These are phyloP conservation scores for Passerina amoena DNA, from an alignment of 2,113 vertebrate species.

Conservation along the genomic window DNA sequence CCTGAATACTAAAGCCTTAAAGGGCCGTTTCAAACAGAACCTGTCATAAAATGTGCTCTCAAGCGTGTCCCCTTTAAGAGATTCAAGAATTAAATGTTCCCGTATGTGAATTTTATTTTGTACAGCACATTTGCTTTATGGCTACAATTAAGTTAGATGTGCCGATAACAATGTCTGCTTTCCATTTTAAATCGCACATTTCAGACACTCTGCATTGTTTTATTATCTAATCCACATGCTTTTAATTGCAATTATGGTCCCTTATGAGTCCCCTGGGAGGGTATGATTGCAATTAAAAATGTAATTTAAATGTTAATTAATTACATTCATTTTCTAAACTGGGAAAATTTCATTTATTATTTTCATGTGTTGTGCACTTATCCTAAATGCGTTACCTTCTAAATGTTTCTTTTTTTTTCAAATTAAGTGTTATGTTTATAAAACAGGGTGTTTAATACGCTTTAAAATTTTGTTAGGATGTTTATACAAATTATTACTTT, in stretches of 20 bases:
- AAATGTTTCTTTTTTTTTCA: constrained; percentile 74
- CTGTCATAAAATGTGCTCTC: constrained; percentile 86
- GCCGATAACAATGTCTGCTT: constrained; percentile 84
- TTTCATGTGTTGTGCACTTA: constrained; percentile 86
- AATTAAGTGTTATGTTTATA: constrained; percentile 87
- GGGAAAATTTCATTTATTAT: constrained; percentile 88
- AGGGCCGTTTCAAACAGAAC: constrained; percentile 82
- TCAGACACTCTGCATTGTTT: constrained; percentile 89
- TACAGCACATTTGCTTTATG: constrained; percentile 89
- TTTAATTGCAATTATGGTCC: constrained; percentile 97
- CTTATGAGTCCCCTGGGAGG: constrained; percentile 89
- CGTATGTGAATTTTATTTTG: constrained; percentile 89
- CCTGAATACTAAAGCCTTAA: constrained; percentile 81
- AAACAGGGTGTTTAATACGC: constrained; percentile 85
- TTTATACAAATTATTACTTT: constrained; percentile 84
- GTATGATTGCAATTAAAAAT: constrained; percentile 99
- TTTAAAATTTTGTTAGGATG: constrained; percentile 82
- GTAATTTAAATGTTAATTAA: constrained; percentile 99
- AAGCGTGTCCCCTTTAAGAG: constrained; percentile 88
- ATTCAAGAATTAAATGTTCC: constrained; percentile 87
- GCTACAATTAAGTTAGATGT: constrained; percentile 85
- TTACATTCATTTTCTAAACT: constrained; percentile 94
- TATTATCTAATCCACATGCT: constrained; percentile 94
- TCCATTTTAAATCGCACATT: constrained; percentile 88
- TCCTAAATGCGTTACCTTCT: constrained; percentile 86